These are phyloP conservation scores for Hydrolagus colliei DNA, from an alignment of 2,797 vertebrate species.

Conservation along the genomic window DNA sequence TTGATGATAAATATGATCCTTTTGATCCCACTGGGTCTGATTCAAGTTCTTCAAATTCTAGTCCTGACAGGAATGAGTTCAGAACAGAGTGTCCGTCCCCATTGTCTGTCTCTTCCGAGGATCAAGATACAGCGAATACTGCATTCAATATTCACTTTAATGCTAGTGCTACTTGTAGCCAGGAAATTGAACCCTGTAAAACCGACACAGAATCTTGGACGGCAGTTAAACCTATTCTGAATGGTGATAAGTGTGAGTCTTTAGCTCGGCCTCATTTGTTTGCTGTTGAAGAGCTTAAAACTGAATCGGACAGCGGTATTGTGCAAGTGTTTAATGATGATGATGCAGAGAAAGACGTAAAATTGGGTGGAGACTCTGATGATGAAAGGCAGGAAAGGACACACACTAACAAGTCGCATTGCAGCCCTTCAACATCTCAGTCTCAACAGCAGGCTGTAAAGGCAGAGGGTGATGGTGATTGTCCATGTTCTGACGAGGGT, in stretches of 20 bases:
- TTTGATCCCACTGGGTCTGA: constrained; percentile 90
- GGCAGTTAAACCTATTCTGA: neutral
- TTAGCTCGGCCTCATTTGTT: too few relatives aligned
- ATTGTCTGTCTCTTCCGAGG: neutral
- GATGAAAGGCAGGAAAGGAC: neutral
- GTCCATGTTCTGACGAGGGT: neutral
- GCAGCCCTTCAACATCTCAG: neutral
- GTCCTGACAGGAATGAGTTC: neutral
- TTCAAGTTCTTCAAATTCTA: constrained; percentile 58
- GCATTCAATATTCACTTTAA: constrained; percentile 7
- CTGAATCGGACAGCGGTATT: neutral
- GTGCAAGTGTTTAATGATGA: too few relatives aligned
- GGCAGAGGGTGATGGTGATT: neutral
- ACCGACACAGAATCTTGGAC: neutral
- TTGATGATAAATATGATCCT: constrained; percentile 83
- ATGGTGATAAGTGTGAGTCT: neutral
- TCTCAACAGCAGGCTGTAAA: constrained; percentile 4
- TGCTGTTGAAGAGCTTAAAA: neutral
- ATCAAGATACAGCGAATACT: neutral
- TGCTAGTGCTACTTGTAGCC: neutral
- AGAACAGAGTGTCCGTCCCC: neutral
- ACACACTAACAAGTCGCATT: neutral
- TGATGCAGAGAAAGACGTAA: neutral
- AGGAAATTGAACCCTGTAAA: neutral
- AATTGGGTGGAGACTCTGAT: neutral